Base-by-base conservation (phyloP, 1,140 invertebrate genomes). In the Drosophila takahashii region DNA sequence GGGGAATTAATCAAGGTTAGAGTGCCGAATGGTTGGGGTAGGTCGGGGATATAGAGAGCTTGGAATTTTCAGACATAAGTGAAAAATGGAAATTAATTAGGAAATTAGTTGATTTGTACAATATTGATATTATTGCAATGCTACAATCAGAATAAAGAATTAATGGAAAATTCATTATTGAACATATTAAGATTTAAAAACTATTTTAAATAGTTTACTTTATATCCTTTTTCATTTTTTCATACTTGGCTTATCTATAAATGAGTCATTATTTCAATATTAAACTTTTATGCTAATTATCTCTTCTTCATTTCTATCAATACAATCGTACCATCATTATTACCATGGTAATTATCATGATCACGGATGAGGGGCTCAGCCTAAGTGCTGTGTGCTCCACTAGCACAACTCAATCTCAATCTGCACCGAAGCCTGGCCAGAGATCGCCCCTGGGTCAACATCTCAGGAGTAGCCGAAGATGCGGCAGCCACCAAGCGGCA, bases 331-430 rank as follows among this genome's bases (percentile, higher is more conserved):
- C 15, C 51, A 41, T 52, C 47, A 71, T 71, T 58, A 74, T 73
- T 54, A 36, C 11, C 48, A 13, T 74, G 18, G 37, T 50, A 73
- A 73, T 74, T 73, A 74, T 74, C 71, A 52, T 65, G 52, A 74
- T 73, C 69, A 51, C 50, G 64, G 64, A 69, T 70, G 65, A 69
- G 26, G 66, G 37, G 70, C 32, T 39, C 3, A 27, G 34, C 29
- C 52, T 75, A 75, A 75, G 72, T 75, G 72, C 71, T 64, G 44
- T 71, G 45, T 47, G 70, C 70, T 73, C 70, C 73, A 76, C 62
- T 67, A 76, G 72, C 61, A 87, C 79, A 85, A 51, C 74, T 85
- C 74, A 81, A 85, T 85, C 72, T 34, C 59, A 45, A 67, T 65
- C 34, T 61, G 34, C 44, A 67, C 10, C 45, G 44, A 72, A 62